Base-by-base conservation (phyloP, 2,888 invertebrate genomes). In the Amphiduros pacificus region DNA sequence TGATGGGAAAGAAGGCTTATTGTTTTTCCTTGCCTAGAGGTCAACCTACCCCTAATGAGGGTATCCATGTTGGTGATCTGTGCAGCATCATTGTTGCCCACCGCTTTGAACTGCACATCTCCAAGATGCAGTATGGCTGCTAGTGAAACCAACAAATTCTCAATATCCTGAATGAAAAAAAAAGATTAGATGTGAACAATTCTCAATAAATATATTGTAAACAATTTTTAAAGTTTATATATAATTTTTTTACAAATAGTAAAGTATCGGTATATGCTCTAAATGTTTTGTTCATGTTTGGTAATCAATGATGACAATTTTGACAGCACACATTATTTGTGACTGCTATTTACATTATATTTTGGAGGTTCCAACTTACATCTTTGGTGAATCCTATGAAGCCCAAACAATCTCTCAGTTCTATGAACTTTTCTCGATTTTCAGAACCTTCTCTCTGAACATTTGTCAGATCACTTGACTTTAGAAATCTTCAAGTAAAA, bases 41-140 rank as follows among this genome's bases (percentile, higher is more conserved):
- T 36, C 36, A n/a, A 11, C 52, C 44, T 48, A 65, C 65, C 65
- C 50, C 63, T 66, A n/a, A 36, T 55, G 2, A 66, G 28, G 3
- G 48, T 28, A 14, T 57, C 55, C 11, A 32, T 29, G 54, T 66
- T 66, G 20, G 48, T 20, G 44, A 66, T 53, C 27, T 44, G 17
- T 5, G 63, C 63, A 2, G 58, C 50, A 14, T 66, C 66, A 31
- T 63, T 63, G 53, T 61, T 61, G 1, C 63, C 66, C 11, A 36
- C 57, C 2, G 63, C 36, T n/a, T 29, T 40, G 26, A 66, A 66
- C 9, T 27, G 17, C 48, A 66, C 59, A 56, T 66, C 62, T 3
- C 66, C 66, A n/a, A 63, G 50, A 32, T 63, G 58, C 17, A 66
- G 58, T 22, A 66, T 59, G n/a, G 66, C 59, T 3, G 66, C 63